Conservation (phyloP, 2,888 invertebrate genomes). For the Cantharis rustica region DNA sequence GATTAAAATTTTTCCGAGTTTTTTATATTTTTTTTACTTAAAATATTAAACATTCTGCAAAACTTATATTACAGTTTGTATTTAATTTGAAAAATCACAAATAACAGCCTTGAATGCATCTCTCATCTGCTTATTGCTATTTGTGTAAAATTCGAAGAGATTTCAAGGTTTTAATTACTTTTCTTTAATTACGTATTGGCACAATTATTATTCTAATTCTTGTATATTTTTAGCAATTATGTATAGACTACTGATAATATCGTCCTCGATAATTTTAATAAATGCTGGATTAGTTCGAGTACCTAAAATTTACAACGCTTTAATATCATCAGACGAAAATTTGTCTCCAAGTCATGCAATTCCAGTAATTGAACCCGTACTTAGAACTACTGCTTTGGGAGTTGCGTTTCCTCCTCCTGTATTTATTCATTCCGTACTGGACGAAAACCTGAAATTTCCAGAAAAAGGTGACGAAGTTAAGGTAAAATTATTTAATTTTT, state of each 20-base stretch:
- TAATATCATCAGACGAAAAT: slow-evolving; percentile 78
- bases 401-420: slow-evolving; percentile 47
- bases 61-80: neutral
- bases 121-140: neutral
- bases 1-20: neutral
- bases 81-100: neutral
- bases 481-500: slow-evolving; percentile 10
- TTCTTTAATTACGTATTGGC: neutral
- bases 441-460: slow-evolving; percentile 7
- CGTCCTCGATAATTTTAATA: slow-evolving; percentile 36
- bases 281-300: slow-evolving; percentile 62
- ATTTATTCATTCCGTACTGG: slow-evolving; percentile 29
- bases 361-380: slow-evolving; percentile 74
- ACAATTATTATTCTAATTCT: neutral
- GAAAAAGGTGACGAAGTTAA: slow-evolving; percentile 5
- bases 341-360: slow-evolving; percentile 75
- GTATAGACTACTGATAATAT: slow-evolving; percentile 34
- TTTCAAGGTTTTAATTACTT: neutral
- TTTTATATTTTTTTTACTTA: neutral
- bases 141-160: neutral
- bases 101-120: neutral
- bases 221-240: neutral
- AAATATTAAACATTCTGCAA: neutral
- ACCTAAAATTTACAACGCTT: slow-evolving; percentile 79
- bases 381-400: slow-evolving; percentile 67